These are phyloP conservation scores for Astreopora myriophthalma DNA, from an alignment of 64 coral and sea anemone species.

Conservation along the genomic window DNA sequence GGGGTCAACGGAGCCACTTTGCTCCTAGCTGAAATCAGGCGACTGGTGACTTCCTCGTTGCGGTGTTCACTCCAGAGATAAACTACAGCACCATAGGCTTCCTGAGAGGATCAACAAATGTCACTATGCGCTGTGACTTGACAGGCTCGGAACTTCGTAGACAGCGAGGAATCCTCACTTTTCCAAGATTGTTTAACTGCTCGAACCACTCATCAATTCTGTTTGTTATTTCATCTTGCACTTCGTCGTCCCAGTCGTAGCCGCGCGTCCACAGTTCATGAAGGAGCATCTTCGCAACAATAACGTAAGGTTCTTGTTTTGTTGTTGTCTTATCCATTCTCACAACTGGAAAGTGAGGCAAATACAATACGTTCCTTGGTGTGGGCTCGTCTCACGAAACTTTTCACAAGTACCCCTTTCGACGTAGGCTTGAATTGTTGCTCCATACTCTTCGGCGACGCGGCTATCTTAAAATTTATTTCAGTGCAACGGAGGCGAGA, in stretches of 20 bases:
- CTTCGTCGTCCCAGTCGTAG: slow-evolving; percentile 39
- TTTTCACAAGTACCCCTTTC: slow-evolving; percentile 18
- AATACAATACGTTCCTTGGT: neutral
- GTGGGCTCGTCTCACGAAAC: neutral
- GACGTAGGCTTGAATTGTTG: neutral
- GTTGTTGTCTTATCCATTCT: neutral
- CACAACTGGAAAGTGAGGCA: slow-evolving; percentile 32
- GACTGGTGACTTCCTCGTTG: neutral
- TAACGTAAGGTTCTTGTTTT: neutral
- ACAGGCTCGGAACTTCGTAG: neutral
- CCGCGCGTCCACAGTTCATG: slow-evolving; percentile 21
- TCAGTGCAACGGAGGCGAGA: neutral
- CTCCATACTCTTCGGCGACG: slow-evolving; percentile 9
- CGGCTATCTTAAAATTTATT: slow-evolving; percentile 22
- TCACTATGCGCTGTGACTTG: slow-evolving; percentile 23
- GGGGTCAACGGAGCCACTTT: slow-evolving; percentile 56
- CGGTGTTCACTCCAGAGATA: slow-evolving; percentile 27
- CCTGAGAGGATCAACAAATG: slow-evolving; percentile 64
- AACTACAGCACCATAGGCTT: slow-evolving; percentile 48
- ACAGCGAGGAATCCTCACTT: slow-evolving; percentile 35
- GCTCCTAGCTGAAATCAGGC: slow-evolving; percentile 34
- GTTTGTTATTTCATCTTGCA: slow-evolving; percentile 35
- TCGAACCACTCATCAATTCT: slow-evolving; percentile 54
- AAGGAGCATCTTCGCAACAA: neutral
- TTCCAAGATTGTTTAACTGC: slow-evolving; percentile 1